These are phyloP conservation scores for Eueides isabella DNA, from an alignment of 1,140 invertebrate genomes.

Conservation along the genomic window DNA sequence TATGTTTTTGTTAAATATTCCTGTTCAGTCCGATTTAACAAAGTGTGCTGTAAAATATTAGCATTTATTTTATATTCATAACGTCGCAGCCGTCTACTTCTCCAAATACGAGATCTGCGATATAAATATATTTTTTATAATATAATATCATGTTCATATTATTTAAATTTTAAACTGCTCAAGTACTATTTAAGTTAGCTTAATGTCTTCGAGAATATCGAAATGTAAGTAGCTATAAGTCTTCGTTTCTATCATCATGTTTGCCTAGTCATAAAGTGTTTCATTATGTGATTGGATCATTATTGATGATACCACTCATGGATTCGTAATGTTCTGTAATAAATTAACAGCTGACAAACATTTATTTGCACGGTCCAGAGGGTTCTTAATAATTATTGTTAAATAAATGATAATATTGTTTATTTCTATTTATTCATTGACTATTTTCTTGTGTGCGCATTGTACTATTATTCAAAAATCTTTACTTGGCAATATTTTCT, in stretches of 20 bases:
- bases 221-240: conserved; percentile 20
- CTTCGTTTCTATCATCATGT: not conserved
- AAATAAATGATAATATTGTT: conserved; percentile 23
- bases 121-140: too few relatives aligned
- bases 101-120: too few relatives aligned
- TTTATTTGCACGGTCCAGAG: conserved; percentile 14
- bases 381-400: conserved; percentile 3
- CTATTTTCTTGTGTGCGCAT: not conserved
- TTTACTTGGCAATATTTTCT: not conserved
- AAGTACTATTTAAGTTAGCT: not conserved
- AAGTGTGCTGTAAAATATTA: not conserved
- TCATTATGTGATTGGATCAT: conserved; percentile 33
- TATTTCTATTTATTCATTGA: conserved; percentile 59
- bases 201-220: not conserved
- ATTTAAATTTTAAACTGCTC: not conserved
- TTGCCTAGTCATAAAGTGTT: conserved; percentile 25
- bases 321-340: conserved; percentile 27
- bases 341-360: conserved; percentile 32
- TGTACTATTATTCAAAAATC: not conserved
- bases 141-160: not conserved
- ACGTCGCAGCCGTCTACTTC: too few relatives aligned
- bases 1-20: too few relatives aligned
- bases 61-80: too few relatives aligned
- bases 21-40: not conserved
- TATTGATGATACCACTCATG: conserved; percentile 30